Evolutionary conservation across 2,113 vertebrate genomes (phyloP).

Genomic region (Piprites chloris): DNA sequence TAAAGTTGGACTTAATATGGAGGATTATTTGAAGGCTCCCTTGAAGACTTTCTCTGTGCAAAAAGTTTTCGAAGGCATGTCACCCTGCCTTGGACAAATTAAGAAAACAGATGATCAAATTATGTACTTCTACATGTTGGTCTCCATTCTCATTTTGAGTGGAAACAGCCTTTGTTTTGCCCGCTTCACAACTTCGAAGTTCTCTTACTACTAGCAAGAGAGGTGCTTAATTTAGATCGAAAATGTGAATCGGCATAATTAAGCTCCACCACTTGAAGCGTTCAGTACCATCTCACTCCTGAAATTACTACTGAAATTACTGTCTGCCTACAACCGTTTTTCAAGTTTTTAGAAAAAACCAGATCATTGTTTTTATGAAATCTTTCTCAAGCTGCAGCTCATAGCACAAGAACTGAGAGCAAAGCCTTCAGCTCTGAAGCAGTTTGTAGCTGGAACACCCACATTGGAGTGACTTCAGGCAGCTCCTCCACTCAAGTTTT

Average conservation of each 20-base stretch:
- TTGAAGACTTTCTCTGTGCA: conserved; percentile 7
- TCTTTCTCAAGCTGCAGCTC: conserved; percentile 65
- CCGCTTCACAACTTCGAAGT: conserved; percentile 75
- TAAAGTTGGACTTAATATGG: background rate
- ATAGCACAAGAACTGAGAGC: conserved; percentile 52
- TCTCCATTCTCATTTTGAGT: conserved; percentile 73
- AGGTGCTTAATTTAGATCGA: conserved; percentile 76
- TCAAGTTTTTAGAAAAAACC: conserved; percentile 74
- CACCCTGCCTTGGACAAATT: conserved; percentile 40
- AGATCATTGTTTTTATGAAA: conserved; percentile 70
- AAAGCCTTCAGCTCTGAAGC: conserved; percentile 36
- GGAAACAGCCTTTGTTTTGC: conserved; percentile 75
- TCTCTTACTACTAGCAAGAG: conserved; percentile 71
- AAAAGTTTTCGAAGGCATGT: conserved; percentile 31
- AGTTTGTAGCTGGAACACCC: conserved; percentile 21
- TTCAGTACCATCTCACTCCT: conserved; percentile 70
- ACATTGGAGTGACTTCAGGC: background rate
- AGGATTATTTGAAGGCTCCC: conserved; percentile 5
- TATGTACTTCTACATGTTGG: conserved; percentile 71
- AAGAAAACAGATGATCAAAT: conserved; percentile 77
- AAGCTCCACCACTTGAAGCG: conserved; percentile 53
- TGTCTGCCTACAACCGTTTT: conserved; percentile 72
- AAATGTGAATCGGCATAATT: conserved; percentile 83
- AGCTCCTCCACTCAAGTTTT: background rate
- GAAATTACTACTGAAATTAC: conserved; percentile 71